Evolutionary conservation across 2,113 vertebrate species (phyloP), one percentile per base, ranked within the genome.

Genomic region (Orthonyx spaldingii): DNA sequence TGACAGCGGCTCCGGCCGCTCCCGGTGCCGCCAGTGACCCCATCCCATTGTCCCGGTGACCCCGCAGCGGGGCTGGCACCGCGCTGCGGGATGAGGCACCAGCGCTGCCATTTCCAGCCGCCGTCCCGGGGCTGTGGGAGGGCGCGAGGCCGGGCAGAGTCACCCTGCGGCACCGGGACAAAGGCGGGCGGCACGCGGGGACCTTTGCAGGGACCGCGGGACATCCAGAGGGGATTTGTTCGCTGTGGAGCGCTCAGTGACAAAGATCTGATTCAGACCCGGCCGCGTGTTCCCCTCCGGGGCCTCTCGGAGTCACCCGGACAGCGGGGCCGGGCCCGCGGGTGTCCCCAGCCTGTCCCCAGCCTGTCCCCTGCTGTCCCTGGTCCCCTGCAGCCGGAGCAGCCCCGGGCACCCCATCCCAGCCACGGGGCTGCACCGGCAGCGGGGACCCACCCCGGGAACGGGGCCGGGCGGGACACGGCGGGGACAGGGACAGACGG

Each of bases 151-250:
- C 30, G 3, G 68, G 83, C 37, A 55, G 50, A n/a, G 60, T 42
- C 60, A 64, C 60, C 37, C 46, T 7, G 57, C 2, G 13, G 76
- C 0, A 0, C 33, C 2, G 0, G 39, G 59, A 63, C 44, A 46
- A 52, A 64, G 60, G 49, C 28, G 22, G 47, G 59, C 0, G 37
- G 53, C 35, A 33, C 59, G 5, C 22, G 18, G 37, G 46, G 84
- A 55, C 75, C 1, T 15, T n/a, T 81, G 39, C 3, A 9, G 70
- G 41, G 16, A 14, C 30, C 5, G 0, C 35, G 60, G 39, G 32
- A 35, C 4, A 1, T 18, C 19, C 30, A 0, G 1, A 2, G 4
- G 16, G 12, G 4, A 4, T 15, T 30, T 17, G 28, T 22, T 7
- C 37, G 3, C 16, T 9, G 37, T 2, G 35, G 17, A 47, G 55